Base-by-base conservation (phyloP, 2,888 invertebrate species). In the Leptinotarsa tumamoca region DNA sequence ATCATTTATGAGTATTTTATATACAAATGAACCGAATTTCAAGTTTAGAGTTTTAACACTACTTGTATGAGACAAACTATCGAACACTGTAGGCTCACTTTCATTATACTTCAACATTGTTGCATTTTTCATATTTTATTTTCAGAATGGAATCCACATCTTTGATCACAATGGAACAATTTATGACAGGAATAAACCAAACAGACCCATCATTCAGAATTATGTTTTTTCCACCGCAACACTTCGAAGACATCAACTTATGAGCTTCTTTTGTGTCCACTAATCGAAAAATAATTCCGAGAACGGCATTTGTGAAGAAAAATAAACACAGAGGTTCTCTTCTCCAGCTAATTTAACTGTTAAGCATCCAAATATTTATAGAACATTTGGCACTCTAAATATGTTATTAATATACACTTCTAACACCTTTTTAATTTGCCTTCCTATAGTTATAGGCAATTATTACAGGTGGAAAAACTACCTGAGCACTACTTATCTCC, bases 361-460 rank as follows among this genome's bases (percentile, higher is more conserved):
- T 81, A 81, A 80, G 75, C 81, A 80, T 81, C 80, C 80, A 82
- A 82, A 82, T 82, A 82, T 82, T 82, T 82, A 82, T 82, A 78
- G 79, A 82, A 78, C 82, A 82, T 82, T 82, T 82, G 81, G 81
- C 78, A 77, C 78, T 76, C 79, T 77, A 80, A 81, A 80, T 81
- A 79, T 82, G 79, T 82, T 79, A 82, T 82, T 82, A 82, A 79
- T 79, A 78, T 77, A 77, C 77, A 76, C 80, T 79, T 82, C 82
- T 82, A 82, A 82, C 82, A 82, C 82, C 82, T 82, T 82, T 82
- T 82, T 82, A 82, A 82, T 82, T 80, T 80, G 80, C 76, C 77
- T 80, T 78, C 76, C 79, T 78, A 78, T 76, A 74, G 80, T 79
- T 80, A 76, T 79, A 75, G 81, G 80, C 81, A 76, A 81, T 82